A percentile compares a stretch with the other conserved stretches of the same genome.
Conservation (phyloP, 2,113 vertebrate species). For the Pterocles gutturalis region DNA sequence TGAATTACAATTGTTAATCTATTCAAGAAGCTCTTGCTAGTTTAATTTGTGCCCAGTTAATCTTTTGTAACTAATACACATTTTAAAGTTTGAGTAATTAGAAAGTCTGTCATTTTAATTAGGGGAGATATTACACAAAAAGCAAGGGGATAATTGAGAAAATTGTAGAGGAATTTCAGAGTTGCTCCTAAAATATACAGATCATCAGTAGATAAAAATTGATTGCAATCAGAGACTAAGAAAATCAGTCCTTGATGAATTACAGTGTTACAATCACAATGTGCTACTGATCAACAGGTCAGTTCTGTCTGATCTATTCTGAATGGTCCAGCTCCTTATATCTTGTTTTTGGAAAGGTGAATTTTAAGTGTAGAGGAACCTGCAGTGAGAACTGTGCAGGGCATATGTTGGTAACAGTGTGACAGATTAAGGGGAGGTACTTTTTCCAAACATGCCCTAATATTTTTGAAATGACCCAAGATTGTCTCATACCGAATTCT, state of each 20-base stretch:
- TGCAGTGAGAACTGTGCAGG: neutral
- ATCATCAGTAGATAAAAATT: neutral
- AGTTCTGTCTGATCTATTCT: neutral
- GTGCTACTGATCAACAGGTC: neutral
- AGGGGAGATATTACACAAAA: neutral
- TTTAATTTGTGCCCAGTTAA: neutral
- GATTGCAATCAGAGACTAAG: neutral
- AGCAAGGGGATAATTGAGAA: neutral
- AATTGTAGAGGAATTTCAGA: neutral
- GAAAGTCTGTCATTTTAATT: neutral
- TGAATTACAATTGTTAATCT: neutral
- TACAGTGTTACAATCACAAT: neutral
- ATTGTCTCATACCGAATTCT: neutral
- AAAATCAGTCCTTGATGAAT: neutral
- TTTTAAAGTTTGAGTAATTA: neutral
- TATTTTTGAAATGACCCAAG: neutral
- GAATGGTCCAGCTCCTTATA: neutral
- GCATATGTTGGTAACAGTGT: neutral
- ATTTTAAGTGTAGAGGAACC: neutral
- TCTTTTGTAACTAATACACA: neutral
- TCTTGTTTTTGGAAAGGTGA: neutral
- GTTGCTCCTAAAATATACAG: neutral
- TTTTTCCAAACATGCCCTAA: neutral
- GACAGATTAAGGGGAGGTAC: neutral
- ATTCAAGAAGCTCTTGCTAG: neutral